phyloP scores from a whole-genome alignment of 2,797 vertebrate species.

The Pogoniulus pusillus region DNA sequence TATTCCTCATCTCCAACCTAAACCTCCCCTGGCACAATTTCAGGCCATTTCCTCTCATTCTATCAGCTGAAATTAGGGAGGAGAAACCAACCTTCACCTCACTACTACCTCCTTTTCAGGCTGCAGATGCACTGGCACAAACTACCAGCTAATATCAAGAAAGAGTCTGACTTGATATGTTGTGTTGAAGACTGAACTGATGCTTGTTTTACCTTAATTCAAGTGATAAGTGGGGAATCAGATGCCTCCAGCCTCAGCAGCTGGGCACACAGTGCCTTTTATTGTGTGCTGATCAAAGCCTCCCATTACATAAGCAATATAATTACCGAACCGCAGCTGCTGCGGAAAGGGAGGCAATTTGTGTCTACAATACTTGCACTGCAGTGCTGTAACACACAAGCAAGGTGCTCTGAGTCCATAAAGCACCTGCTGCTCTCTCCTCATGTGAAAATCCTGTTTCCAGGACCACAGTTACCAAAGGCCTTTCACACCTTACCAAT shows the following conservation, averaged over 20 bases:
- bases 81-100: too few species aligned
- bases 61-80: too few species aligned
- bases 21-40: too few species aligned
- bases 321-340: neutral
- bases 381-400: neutral
- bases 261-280: neutral
- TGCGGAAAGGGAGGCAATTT: neutral
- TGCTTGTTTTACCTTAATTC: neutral
- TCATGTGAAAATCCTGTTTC: neutral
- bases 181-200: too few species aligned
- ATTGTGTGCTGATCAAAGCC: neutral
- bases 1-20: too few species aligned
- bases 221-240: neutral
- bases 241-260: constrained; percentile 3
- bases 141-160: too few species aligned
- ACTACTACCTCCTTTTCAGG: too few species aligned
- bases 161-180: too few species aligned
- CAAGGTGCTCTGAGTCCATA: neutral
- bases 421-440: neutral
- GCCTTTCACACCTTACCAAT: neutral
- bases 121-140: too few species aligned
- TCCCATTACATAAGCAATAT: neutral
- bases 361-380: neutral
- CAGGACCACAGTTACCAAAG: neutral
- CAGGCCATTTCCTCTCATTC: too few species aligned